Conservation (phyloP, 2,888 invertebrate genomes). For the Macrosiphum euphorbiae region DNA sequence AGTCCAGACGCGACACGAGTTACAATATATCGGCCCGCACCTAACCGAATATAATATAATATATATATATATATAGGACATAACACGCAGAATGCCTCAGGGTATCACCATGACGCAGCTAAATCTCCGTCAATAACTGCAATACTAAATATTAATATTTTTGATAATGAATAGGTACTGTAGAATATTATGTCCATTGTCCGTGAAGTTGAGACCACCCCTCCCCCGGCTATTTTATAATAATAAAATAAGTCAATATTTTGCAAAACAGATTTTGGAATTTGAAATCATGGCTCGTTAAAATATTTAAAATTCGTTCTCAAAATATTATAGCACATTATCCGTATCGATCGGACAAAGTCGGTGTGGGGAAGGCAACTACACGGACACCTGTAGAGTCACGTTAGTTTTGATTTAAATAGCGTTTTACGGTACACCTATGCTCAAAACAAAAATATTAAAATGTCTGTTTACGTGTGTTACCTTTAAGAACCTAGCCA, state of each 20-base stretch:
- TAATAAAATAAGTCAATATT: neutral
- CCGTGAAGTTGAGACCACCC: neutral
- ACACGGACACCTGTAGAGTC: neutral
- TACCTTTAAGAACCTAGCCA: neutral
- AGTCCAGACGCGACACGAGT: neutral
- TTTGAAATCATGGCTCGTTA: neutral
- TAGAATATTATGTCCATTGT: neutral
- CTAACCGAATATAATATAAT: neutral
- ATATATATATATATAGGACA: neutral
- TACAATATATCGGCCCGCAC: neutral
- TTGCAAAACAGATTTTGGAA: neutral
- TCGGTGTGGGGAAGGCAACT: neutral
- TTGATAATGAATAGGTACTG: neutral
- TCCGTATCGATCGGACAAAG: neutral
- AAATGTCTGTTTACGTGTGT: neutral
- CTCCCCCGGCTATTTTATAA: fast-evolving
- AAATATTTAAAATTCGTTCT: too few species aligned
- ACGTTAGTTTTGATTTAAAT: neutral
- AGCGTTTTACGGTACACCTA: neutral
- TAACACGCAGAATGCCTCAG: neutral
- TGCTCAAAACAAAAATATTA: neutral
- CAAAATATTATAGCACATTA: neutral
- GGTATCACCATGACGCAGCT: neutral
- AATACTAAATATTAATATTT: neutral
- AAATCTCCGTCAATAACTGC: neutral